Evolutionary conservation across 1,140 invertebrate genomes (phyloP).

Genomic region (Drosophila albomicans): DNA sequence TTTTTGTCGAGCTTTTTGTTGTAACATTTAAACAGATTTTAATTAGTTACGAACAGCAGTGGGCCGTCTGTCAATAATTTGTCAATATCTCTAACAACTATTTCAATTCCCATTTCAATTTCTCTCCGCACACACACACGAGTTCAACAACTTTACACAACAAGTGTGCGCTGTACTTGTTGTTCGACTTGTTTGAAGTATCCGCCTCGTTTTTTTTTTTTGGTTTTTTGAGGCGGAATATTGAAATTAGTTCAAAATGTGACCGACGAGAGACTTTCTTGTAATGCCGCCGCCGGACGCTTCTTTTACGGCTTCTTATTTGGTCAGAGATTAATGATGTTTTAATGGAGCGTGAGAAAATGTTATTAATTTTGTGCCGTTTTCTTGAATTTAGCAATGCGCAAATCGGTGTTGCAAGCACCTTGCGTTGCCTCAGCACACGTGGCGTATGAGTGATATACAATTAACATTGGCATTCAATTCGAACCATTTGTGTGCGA

Average conservation of each 20-base stretch:
- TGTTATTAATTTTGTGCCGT: conserved; percentile 18
- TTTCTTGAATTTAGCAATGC: conserved; percentile 47
- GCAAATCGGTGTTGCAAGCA: conserved; percentile 21
- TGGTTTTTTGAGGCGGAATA: conserved; percentile 39
- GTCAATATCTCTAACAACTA: conserved; percentile 48
- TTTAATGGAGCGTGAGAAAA: conserved; percentile 82
- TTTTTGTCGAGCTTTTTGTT: conserved; percentile 13
- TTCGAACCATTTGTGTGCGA: neutral
- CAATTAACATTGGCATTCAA: neutral
- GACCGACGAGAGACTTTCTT: conserved; percentile 39
- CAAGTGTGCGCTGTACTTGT: conserved; percentile 58
- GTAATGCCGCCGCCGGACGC: conserved; percentile 51
- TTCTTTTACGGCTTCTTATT: conserved; percentile 18
- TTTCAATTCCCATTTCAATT: conserved; percentile 44
- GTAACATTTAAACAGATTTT: conserved; percentile 71
- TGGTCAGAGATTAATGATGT: conserved; percentile 69
- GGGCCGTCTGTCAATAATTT: conserved; percentile 52
- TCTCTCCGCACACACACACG: conserved; percentile 18
- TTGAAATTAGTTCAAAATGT: conserved; percentile 68
- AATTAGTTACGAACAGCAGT: conserved; percentile 70
- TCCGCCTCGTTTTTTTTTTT: conserved; percentile 23
- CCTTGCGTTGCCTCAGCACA: conserved; percentile 54
- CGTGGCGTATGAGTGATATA: conserved; percentile 65
- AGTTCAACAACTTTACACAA: conserved; percentile 45
- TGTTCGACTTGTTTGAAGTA: conserved; percentile 68